These are phyloP conservation scores for Paratrypauchen microcephalus DNA, from an alignment of 2,797 vertebrate species.

Conservation along the genomic window DNA sequence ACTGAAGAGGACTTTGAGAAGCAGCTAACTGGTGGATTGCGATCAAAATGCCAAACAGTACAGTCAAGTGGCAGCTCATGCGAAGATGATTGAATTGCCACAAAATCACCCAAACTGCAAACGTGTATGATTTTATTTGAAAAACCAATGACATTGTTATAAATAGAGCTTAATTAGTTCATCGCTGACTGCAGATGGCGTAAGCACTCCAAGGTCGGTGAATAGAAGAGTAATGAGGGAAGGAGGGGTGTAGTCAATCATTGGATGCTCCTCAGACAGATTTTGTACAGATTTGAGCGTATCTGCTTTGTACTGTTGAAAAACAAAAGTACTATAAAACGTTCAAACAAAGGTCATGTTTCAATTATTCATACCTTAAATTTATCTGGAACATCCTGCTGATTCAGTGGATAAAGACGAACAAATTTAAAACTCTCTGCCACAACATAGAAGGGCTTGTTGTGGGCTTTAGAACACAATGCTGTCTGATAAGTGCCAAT, in stretches of 20 bases:
- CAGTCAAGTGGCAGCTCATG: neutral
- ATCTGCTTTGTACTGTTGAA: conserved; percentile 90
- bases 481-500: conserved; percentile 98
- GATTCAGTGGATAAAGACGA: conserved; percentile 94
- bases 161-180: conserved; percentile 98
- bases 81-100: neutral
- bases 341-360: no score
- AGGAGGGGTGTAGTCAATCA: conserved; percentile 94
- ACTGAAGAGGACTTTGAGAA: conserved; percentile 91
- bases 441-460: conserved; percentile 97
- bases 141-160: conserved; percentile 57
- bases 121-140: conserved; percentile 41
- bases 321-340: neutral
- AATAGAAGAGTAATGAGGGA: conserved; percentile 95
- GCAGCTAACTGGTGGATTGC: conserved; percentile 59
- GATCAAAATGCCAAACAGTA: conserved; percentile 18
- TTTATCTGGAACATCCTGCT: conserved; percentile 92
- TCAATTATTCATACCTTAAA: conserved; percentile 82
- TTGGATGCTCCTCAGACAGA: conserved; percentile 88
- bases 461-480: conserved; percentile 93
- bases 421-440: conserved; percentile 99
- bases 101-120: neutral
- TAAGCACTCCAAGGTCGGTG: conserved; percentile 94
- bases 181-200: conserved; percentile 94
- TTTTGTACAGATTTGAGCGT: conserved; percentile 82